Percentiles rank a stretch among this genome's conserved stretches.
Conservation (phyloP, 2,888 invertebrate genomes). For the Drosophila nr. fundita region DNA sequence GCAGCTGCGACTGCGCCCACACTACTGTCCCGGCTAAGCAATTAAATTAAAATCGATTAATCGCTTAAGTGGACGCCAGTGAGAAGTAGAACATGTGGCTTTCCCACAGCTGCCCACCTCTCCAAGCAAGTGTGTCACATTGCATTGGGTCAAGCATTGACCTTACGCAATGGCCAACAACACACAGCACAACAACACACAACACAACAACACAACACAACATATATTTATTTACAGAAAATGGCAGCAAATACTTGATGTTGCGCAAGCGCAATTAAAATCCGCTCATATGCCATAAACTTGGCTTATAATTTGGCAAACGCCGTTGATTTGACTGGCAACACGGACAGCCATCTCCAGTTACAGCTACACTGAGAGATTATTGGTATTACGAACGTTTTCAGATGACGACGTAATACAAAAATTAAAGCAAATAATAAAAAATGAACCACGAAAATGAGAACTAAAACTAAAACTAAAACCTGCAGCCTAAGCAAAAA, state of each 20-base stretch:
- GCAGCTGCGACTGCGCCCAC: slow-evolving; percentile 43
- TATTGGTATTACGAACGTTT: neutral
- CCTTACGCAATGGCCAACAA: slow-evolving; percentile 65
- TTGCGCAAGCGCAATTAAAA: slow-evolving; percentile 56
- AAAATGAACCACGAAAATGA: neutral
- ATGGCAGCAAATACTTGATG: slow-evolving; percentile 27
- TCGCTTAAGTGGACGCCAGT: slow-evolving; percentile 64
- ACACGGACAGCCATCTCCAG: slow-evolving; percentile 14
- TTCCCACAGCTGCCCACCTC: slow-evolving; percentile 70
- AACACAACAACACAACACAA: neutral
- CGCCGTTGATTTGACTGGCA: slow-evolving; percentile 49
- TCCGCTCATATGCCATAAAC: slow-evolving; percentile 60
- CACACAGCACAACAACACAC: neutral
- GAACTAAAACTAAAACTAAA: neutral
- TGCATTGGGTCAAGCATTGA: slow-evolving; percentile 65
- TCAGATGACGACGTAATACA: neutral
- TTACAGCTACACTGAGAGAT: slow-evolving; percentile 7
- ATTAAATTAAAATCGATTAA: slow-evolving; percentile 83
- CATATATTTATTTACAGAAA: slow-evolving; percentile 7
- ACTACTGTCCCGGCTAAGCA: slow-evolving; percentile 58
- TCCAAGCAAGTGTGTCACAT: slow-evolving; percentile 35
- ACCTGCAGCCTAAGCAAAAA: neutral
- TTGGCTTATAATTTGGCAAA: slow-evolving; percentile 74
- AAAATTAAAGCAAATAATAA: neutral
- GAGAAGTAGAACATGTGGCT: slow-evolving; percentile 76